phyloP scores from a whole-genome alignment of 2,113 vertebrate species.

The Echinops telfairi region DNA sequence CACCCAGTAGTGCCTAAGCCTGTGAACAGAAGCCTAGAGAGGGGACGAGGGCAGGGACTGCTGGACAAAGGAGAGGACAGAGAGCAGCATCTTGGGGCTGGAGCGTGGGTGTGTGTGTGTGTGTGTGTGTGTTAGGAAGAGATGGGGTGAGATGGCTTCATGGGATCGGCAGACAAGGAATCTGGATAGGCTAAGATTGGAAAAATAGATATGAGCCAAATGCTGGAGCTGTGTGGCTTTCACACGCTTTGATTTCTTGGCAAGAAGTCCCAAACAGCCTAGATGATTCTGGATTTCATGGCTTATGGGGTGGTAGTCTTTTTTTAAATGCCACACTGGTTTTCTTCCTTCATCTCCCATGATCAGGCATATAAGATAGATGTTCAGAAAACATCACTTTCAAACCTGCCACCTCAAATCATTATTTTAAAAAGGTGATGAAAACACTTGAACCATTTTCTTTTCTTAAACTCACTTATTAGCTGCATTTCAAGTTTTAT shows the following conservation, averaged over 20 bases:
- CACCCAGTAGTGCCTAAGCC: background rate
- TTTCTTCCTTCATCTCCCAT: background rate
- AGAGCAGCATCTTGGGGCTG: conserved; percentile 15
- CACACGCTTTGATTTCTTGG: conserved; percentile 14
- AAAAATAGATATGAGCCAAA: conserved; percentile 27
- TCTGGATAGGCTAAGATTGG: conserved; percentile 53
- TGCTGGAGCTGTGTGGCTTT: conserved; percentile 10
- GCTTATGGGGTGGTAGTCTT: background rate
- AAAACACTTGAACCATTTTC: background rate
- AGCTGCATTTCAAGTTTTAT: conserved; percentile 16
- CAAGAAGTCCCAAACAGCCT: background rate
- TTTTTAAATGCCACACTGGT: background rate
- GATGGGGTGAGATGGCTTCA: background rate
- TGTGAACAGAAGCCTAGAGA: conserved; percentile 30
- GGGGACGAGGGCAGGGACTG: background rate
- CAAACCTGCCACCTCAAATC: background rate
- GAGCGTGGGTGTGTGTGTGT: background rate
- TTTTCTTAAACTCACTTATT: conserved; percentile 12
- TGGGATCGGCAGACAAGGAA: background rate
- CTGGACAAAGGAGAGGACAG: background rate
- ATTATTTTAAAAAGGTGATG: background rate
- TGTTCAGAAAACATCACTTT: background rate
- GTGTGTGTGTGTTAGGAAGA: no score
- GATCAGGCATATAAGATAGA: background rate
- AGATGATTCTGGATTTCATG: background rate